These are phyloP conservation scores for Drosophila cognata DNA, from an alignment of 2,888 invertebrate species.

Conservation along the genomic window DNA sequence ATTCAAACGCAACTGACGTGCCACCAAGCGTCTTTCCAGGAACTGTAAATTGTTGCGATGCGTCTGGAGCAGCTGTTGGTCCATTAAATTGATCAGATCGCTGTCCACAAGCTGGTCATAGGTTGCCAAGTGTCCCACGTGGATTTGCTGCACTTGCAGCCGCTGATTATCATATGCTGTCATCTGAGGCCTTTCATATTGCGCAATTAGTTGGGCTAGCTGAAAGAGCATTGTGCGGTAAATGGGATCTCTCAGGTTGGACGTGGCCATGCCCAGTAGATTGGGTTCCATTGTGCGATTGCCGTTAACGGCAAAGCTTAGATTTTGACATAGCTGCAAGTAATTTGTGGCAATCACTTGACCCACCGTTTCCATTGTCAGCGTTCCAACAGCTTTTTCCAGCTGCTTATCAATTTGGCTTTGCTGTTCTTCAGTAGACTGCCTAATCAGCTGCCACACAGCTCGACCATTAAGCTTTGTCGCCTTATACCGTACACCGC, in stretches of 20 bases:
- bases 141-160: slow-evolving; percentile 87
- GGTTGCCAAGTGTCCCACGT: slow-evolving; percentile 88
- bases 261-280: slow-evolving; percentile 50
- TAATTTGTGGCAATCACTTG: slow-evolving; percentile 46
- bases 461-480: slow-evolving; percentile 9
- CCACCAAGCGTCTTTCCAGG: slow-evolving; percentile 72
- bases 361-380: slow-evolving; percentile 19
- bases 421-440: slow-evolving; percentile 39
- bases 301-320: slow-evolving; percentile 80
- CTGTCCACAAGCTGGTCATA: slow-evolving; percentile 88
- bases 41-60: slow-evolving; percentile 64
- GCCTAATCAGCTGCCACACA: slow-evolving; percentile 35
- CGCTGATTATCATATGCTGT: slow-evolving; percentile 69
- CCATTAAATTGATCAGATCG: slow-evolving; percentile 86
- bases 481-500: slow-evolving; percentile 46
- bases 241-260: slow-evolving; percentile 88
- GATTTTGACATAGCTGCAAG: slow-evolving; percentile 34
- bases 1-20: slow-evolving; percentile 89
- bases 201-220: slow-evolving; percentile 86
- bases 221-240: slow-evolving; percentile 88
- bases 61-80: slow-evolving; percentile 70
- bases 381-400: neutral
- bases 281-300: slow-evolving; percentile 85
- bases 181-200: slow-evolving; percentile 85
- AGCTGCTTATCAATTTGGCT: slow-evolving; percentile 46